Conservation (phyloP, 2,113 vertebrate genomes). For the Melanostigma gelatinosum region DNA sequence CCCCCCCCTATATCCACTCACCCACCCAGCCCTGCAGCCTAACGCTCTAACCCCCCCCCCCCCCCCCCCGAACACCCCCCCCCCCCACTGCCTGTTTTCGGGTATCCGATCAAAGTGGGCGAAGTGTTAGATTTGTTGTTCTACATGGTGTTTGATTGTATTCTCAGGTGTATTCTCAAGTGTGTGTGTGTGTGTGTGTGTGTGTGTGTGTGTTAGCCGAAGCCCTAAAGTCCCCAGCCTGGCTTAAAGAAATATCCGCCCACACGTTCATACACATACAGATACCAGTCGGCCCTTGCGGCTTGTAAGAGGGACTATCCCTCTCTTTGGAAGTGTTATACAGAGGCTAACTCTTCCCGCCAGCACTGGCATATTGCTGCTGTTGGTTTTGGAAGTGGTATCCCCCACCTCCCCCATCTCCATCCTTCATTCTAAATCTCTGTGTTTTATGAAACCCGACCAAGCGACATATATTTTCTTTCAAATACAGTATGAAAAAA, state of each 20-base stretch:
- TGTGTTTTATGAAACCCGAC: slow-evolving; percentile 57
- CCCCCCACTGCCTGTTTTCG: slow-evolving; percentile 48
- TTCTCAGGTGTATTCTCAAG: slow-evolving; percentile 65
- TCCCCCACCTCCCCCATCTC: slow-evolving; percentile 5
- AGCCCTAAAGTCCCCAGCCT: slow-evolving; percentile 57
- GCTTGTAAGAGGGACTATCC: slow-evolving; percentile 68
- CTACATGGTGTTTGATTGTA: slow-evolving; percentile 64
- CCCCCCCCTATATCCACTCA: slow-evolving; percentile 47
- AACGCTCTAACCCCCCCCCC: not conserved
- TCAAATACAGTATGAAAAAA: not conserved
- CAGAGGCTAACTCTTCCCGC: slow-evolving; percentile 73
- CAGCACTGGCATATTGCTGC: slow-evolving; percentile 64
- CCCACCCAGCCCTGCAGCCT: slow-evolving; percentile 19
- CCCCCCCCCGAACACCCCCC: slow-evolving; percentile 1
- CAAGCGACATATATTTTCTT: slow-evolving; percentile 25
- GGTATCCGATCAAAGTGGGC: slow-evolving; percentile 76
- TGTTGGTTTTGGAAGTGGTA: slow-evolving; percentile 69
- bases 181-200: slow-evolving; percentile 26
- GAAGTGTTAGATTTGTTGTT: slow-evolving; percentile 71
- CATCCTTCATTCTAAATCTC: slow-evolving; percentile 42
- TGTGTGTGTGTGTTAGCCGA: slow-evolving; percentile 35
- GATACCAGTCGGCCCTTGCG: slow-evolving; percentile 53
- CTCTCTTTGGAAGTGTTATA: slow-evolving; percentile 78
- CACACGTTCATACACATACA: slow-evolving; percentile 47
- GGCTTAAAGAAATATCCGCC: slow-evolving; percentile 63